Evolutionary conservation across 2,797 vertebrate genomes (phyloP), one percentile per base, ranked within the genome.

Genomic region (Sebastes vulpes): DNA sequence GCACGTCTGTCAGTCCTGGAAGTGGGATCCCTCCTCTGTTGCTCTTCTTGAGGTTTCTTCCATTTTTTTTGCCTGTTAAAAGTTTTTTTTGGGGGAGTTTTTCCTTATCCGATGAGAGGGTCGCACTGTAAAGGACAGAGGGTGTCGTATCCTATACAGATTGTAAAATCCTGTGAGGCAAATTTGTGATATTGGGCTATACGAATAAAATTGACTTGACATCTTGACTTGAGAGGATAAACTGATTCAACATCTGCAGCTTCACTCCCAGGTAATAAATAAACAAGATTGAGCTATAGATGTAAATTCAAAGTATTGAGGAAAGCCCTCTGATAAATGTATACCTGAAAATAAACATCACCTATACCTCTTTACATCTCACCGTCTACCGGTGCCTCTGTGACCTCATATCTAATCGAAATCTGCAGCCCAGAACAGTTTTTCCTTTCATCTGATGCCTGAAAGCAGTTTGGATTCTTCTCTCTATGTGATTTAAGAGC

Each of bases 391-490:
- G n/a, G n/a, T n/a, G n/a, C n/a, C n/a, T n/a, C n/a, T n/a, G n/a
- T n/a, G 70, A 69, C 76, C 53, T 89, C 75, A 75, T 18, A 16
- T 38, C 35, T 53, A 38, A 78, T 38, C 26, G 26, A 38, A 78
- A 57, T 68, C 32, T 57, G 35, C 3, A 21, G 31, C 26, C 3
- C 9, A 29, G 35, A 35, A 31, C 21, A 16, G 1, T 16, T 63
- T 65, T 53, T 65, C 26, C 60, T 61, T 84, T 82, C 23, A 82
- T 83, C 68, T 79, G 23, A 63, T 32, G 31, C 42, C 50, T 23
- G 29, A 54, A 65, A 73, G 31, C 16, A 32, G 50, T 20, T 65
- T 25, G n/a, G 18, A 81, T 64, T 66, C 50, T 59, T 78, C 66
- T 50, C 52, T 75, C 11, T 20, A 1, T 66, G 60, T 71, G 50